Percentiles rank a stretch among this genome's conserved stretches.
Conservation (phyloP, 1,140 invertebrate species). For the Anoplophora glabripennis region DNA sequence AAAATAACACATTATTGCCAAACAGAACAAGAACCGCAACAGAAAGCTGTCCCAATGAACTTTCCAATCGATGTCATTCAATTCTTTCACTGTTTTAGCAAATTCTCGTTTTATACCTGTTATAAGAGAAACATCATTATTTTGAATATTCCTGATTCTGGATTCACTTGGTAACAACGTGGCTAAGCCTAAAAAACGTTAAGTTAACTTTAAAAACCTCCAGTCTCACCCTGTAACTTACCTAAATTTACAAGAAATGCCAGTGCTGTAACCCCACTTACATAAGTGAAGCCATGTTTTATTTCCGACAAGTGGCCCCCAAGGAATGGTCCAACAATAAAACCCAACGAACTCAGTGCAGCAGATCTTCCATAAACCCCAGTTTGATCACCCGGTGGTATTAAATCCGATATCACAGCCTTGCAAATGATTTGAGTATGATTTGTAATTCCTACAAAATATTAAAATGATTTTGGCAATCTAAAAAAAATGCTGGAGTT, state of each 20-base stretch:
- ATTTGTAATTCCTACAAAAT: slow-evolving; percentile 62
- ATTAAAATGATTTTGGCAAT: slow-evolving; percentile 48
- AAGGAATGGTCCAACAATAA: slow-evolving; percentile 66
- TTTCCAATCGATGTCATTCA: slow-evolving; percentile 55
- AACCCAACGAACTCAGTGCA: slow-evolving; percentile 64
- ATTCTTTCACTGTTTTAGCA: slow-evolving; percentile 50
- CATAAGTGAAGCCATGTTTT: slow-evolving; percentile 56
- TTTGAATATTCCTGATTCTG: slow-evolving; percentile 3
- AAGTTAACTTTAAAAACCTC: not conserved
- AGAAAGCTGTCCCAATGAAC: slow-evolving; percentile 58
- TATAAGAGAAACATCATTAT: slow-evolving; percentile 14
- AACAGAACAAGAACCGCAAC: slow-evolving; percentile 56
- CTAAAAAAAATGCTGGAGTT: slow-evolving; percentile 8
- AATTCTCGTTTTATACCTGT: slow-evolving; percentile 43
- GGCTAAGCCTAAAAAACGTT: slow-evolving; percentile 15
- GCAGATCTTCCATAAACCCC: slow-evolving; percentile 62
- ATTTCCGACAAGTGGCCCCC: slow-evolving; percentile 66
- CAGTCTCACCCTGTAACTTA: slow-evolving; percentile 45
- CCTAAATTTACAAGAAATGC: slow-evolving; percentile 58
- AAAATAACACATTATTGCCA: slow-evolving; percentile 52
- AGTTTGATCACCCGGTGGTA: slow-evolving; percentile 54
- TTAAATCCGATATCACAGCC: slow-evolving; percentile 62
- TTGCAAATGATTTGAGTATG: slow-evolving; percentile 69
- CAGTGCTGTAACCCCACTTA: slow-evolving; percentile 50
- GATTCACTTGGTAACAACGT: slow-evolving; percentile 16